Conservation (phyloP, 92 coral and sea anemone genomes). For the Diadumene lineata region DNA sequence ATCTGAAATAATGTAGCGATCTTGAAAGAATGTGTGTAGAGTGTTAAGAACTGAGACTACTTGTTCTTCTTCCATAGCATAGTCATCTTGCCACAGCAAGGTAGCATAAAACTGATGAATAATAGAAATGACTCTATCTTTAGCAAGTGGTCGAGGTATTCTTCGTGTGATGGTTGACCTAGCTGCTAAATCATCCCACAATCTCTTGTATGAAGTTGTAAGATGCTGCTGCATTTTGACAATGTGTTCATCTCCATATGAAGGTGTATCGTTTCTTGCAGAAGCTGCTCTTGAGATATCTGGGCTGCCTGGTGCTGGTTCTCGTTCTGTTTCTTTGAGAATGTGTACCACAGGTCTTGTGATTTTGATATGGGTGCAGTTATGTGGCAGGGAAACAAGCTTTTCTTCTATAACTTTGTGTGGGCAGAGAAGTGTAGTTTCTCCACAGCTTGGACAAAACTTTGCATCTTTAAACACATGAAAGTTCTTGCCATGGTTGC, state of each 20-base stretch:
- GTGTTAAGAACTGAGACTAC: constrained; percentile 79
- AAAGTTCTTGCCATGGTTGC: constrained; percentile 95
- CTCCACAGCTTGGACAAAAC: constrained; percentile 92
- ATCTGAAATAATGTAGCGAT: constrained; percentile 76
- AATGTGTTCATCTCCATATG: constrained; percentile 69
- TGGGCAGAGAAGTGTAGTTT: constrained; percentile 89
- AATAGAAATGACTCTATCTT: constrained; percentile 70
- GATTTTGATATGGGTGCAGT: constrained; percentile 92
- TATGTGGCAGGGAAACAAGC: constrained; percentile 83
- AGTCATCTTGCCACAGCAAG: constrained; percentile 88
- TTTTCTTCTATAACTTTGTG: constrained; percentile 82
- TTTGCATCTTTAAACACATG: constrained; percentile 94
- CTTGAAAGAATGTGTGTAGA: constrained; percentile 75
- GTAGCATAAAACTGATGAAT: constrained; percentile 79
- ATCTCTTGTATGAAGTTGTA: constrained; percentile 71
- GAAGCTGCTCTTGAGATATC: constrained; percentile 54
- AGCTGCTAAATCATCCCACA: constrained; percentile 77
- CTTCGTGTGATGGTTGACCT: constrained; percentile 60
- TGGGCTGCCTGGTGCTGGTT: constrained; percentile 56
- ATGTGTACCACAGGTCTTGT: constrained; percentile 83
- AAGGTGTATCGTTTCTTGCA: constrained; percentile 34
- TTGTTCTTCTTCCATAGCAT: constrained; percentile 81
- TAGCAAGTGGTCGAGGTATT: constrained; percentile 58
- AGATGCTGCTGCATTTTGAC: constrained; percentile 77
- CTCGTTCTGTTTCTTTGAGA: constrained; percentile 32